Evolutionary conservation across 2,888 invertebrate genomes (phyloP), one percentile per base, ranked within the genome.

Genomic region (Drosophila borborema): DNA sequence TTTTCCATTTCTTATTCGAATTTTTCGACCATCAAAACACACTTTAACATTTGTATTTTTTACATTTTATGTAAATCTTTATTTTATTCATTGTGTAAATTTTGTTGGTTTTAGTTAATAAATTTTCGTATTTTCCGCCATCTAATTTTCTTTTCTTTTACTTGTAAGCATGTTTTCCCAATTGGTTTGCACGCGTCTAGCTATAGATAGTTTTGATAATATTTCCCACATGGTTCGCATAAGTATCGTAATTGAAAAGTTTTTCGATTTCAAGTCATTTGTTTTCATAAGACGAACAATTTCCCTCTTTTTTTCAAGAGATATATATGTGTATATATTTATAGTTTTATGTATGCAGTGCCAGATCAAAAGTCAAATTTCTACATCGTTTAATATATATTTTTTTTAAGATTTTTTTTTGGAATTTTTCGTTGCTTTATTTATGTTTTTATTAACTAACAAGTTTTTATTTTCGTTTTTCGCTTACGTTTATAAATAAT

Each of bases 11-110:
- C 10, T 40, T 40, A 40, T 38, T 38, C 0, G 14, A 38, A 38
- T 38, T 14, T 40, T 8, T 40, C 8, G 8, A n/a, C 0, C 38
- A 40, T 16, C n/a, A 20, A 34, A 40, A 67, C 1, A 18, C n/a
- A n/a, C 18, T 28, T 31, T 0, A n/a, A 46, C 34, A 40, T 20
- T 56, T 59, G 59, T 46, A 16, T 34, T 56, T 73, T 58, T 72
- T 88, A 85, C 85, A 85, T 85, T 85, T 86, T 31, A 85, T 85
- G 85, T 85, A 85, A 88, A 86, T 81, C 74, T 85, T 85, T 85
- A 88, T 83, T 84, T 77, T 60, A 74, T 82, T 83, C 56, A 75
- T 77, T 77, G 86, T 85, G 85, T 85, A 85, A 81, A 85, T 85
- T 86, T 85, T 85, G 83, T 85, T 81, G 67, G 68, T 74, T 79